A percentile compares a stretch with the other conserved stretches of the same genome.
Evolutionary conservation across 2,797 vertebrate species (phyloP).

Genomic region (Podarcis lilfordi): DNA sequence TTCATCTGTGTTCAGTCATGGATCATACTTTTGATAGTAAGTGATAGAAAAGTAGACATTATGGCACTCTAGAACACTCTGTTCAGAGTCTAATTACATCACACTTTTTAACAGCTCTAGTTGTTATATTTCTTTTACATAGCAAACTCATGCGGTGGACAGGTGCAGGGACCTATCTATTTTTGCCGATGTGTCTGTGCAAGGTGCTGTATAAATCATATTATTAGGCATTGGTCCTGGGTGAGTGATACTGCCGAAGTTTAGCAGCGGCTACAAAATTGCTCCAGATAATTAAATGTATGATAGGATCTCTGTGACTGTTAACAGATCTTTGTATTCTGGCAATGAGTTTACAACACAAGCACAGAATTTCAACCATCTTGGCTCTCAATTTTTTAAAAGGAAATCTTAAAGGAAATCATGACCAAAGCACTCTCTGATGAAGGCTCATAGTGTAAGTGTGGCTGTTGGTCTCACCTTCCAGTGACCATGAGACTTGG

Average conservation of each 20-base stretch:
- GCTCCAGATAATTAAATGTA: neutral
- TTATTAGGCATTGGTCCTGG: neutral
- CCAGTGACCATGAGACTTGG: neutral
- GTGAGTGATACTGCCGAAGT: neutral
- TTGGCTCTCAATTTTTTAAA: neutral
- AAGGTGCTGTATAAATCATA: neutral
- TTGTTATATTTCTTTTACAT: neutral
- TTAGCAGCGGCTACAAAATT: neutral
- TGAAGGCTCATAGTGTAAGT: neutral
- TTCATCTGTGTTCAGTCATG: rapidly evolving
- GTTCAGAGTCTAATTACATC: neutral
- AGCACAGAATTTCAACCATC: neutral
- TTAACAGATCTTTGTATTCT: neutral
- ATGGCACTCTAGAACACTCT: no score
- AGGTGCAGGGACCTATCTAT: no score
- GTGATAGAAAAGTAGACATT: no score
- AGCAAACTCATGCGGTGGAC: neutral
- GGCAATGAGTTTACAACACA: neutral
- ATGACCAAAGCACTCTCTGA: neutral
- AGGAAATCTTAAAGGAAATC: neutral
- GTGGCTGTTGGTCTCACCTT: neutral
- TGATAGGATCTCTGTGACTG: neutral
- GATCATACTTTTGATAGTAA: neutral
- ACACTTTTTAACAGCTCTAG: neutral
- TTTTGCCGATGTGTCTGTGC: neutral